These are phyloP conservation scores for Orthonychiurus folsomi DNA, from an alignment of 2,888 invertebrate genomes.

Conservation along the genomic window DNA sequence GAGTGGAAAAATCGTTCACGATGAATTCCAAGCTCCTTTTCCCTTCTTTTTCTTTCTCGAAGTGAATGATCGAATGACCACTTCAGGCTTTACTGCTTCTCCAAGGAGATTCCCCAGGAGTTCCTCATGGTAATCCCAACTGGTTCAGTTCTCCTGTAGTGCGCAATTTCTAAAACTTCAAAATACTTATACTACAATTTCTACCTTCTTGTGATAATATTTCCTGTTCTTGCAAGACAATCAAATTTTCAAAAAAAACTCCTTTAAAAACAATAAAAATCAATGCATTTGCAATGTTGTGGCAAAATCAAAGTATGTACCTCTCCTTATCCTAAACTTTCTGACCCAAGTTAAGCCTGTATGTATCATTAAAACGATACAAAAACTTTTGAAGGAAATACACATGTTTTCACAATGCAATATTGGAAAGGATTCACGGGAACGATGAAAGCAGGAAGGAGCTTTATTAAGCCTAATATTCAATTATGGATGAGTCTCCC, in stretches of 20 bases:
- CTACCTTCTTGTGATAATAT: not conserved
- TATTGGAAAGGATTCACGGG: no score
- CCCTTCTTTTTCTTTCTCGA: not conserved
- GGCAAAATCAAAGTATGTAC: no score
- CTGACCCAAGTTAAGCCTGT: no score
- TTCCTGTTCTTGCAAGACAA: not conserved
- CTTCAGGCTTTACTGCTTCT: not conserved
- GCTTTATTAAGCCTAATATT: slow-evolving; percentile 1
- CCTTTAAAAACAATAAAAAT: no score
- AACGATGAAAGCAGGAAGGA: no score
- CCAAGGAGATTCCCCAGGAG: no score
- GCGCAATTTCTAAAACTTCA: not conserved
- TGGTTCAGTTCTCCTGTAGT: not conserved
- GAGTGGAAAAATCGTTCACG: not conserved
- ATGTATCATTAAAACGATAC: no score
- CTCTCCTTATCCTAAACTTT: no score
- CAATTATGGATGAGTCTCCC: not conserved
- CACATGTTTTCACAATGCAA: no score
- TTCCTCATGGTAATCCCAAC: not conserved
- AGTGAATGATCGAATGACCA: not conserved
- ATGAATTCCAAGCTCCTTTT: not conserved
- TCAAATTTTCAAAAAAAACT: no score
- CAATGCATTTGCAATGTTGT: no score
- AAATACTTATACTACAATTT: not conserved
- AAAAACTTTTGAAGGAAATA: no score